Evolutionary conservation across 2,888 invertebrate species (phyloP), one percentile per base, ranked within the genome.

Genomic region (Tortrix viridana): DNA sequence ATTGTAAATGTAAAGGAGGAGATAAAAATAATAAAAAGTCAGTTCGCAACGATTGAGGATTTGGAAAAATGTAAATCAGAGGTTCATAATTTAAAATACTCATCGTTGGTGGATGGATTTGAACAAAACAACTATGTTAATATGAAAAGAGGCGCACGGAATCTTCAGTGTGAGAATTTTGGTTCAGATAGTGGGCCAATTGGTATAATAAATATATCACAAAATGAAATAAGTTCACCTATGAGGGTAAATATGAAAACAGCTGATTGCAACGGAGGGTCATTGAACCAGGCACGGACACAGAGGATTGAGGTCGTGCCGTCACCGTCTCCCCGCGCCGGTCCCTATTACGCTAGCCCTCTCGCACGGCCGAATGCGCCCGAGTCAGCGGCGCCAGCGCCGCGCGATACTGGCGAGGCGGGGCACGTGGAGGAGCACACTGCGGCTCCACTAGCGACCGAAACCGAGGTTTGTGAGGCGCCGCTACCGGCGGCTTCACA

Each of bases 101-200:
- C 22, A 3, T 47, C 47, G n/a, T 22, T 47, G 14, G 47, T 47
- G 2, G n/a, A 47, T 22, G 22, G 22, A 1, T 47, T 14, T 47
- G 47, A n/a, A 1, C 22, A 14, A 14, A 14, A 9, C 22, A 47
- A 47, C 14, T 47, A 14, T 47, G 47, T 47, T 1, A 47, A 47
- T 14, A 22, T 47, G 22, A 47, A 47, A 20, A 47, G 22, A 47
- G 22, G 47, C 9, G 47, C 1, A 22, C 22, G 22, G 20, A 47
- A 22, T 19, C 14, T 22, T 1, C 3, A 3, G 22, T n/a, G 22
- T 47, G 22, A 37, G 4, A 37, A 37, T 50, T 37, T 1, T 19
- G 18, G 19, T 1, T 37, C 5, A 18, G 49, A 50, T 50, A 50
- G 49, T 37, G 49, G 49, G 14, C 49, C 49, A n/a, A n/a, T n/a